Conservation (phyloP, 2,888 invertebrate genomes). For the Ashinkailepas kermadecensis region DNA sequence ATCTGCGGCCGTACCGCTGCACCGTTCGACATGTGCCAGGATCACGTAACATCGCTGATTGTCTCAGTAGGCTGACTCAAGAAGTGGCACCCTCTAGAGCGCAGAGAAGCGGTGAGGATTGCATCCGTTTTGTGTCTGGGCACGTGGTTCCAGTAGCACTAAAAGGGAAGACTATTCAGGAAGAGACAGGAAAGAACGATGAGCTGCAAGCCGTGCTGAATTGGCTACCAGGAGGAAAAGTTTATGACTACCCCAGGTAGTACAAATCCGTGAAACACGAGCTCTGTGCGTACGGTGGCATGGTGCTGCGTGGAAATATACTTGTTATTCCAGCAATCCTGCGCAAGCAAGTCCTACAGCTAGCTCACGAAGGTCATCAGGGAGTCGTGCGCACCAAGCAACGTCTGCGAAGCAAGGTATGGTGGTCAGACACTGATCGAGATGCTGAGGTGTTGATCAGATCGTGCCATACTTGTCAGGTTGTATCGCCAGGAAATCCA, state of each 20-base stretch:
- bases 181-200: background rate
- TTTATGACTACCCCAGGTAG: background rate
- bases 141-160: background rate
- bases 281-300: background rate
- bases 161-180: background rate
- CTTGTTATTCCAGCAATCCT: too few relatives aligned
- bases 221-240: background rate
- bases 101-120: background rate
- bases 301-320: too few relatives aligned
- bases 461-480: too few relatives aligned
- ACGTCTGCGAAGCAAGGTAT: too few relatives aligned
- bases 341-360: too few relatives aligned
- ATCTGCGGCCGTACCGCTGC: background rate
- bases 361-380: too few relatives aligned
- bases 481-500: too few relatives aligned
- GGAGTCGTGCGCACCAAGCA: too few relatives aligned
- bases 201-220: background rate
- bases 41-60: background rate
- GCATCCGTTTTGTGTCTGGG: background rate
- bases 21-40: background rate
- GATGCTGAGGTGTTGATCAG: too few relatives aligned
- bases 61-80: background rate
- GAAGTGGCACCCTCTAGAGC: background rate
- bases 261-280: background rate
- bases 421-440: too few relatives aligned